Evolutionary conservation across 1,140 invertebrate species (phyloP), one percentile per base, ranked within the genome.

Genomic region (Dufourea novaeangliae): DNA sequence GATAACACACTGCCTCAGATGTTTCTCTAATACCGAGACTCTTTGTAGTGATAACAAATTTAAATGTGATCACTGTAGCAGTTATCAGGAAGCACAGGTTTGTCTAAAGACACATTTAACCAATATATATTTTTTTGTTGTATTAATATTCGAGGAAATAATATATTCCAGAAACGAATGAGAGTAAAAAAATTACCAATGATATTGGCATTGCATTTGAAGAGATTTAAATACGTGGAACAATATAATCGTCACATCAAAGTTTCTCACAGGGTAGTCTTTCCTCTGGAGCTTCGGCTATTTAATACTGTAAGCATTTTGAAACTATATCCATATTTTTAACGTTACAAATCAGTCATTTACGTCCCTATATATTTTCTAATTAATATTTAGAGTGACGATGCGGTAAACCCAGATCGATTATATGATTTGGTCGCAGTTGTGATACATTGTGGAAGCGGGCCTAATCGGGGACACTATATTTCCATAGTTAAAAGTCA

Each of bases 21-120:
- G 98, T 90, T 99, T 99, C 92, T 99, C 97, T 88, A 98, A 98
- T 92, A 99, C 98, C 75, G 99, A 99, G 92, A 99, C 98, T 20
- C 94, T 99, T n/a, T 98, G 98, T 93, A 98, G 97, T 87, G 99
- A 99, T 92, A 99, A 99, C 93, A 99, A 99, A 94, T 99, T 99
- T 91, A 99, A 99, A 93, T 99, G 99, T 94, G 98, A 99, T 93
- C 97, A 99, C 85, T 99, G 99, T 91, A 98, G 97, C 92, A 99
- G 98, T 92, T 99, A 99, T 93, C 98, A 99, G 93, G 99, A 99
- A 94, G 99, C 98, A 50, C 96, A 97, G 91, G 97, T 97, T 93
- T 91, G 91, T 91, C 57, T 73, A 54, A 67, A 66, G 5, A 4
- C 29, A 2, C 8, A 2, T 56, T 5, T 32, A 41, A 0, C 8